phyloP scores from a whole-genome alignment of 2,888 invertebrate genomes.

The Cylloceria caligata region DNA sequence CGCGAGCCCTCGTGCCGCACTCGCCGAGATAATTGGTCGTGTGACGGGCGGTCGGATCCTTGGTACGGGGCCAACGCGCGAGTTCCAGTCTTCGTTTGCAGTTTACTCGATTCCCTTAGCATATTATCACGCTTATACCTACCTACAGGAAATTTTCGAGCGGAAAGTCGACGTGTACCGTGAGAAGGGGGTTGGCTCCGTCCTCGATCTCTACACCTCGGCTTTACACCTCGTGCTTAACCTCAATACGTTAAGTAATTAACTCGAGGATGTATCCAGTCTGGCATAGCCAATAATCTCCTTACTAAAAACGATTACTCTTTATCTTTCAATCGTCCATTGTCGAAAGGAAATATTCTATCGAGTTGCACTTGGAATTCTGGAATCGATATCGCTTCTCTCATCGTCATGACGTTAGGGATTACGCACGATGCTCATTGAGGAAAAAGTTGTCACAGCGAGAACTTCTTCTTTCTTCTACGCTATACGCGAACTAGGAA shows the following conservation, averaged over 20 bases:
- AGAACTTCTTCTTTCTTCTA: too few species aligned
- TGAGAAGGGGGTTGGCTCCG: background rate
- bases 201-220: too few species aligned
- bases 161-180: background rate
- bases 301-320: too few species aligned
- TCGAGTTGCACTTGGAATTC: constrained; percentile 3
- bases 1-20: constrained; percentile 44
- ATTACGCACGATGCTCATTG: too few species aligned
- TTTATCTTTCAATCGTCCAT: too few species aligned
- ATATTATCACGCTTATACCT: constrained; percentile 52
- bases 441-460: background rate
- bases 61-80: constrained; percentile 61
- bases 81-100: constrained; percentile 46
- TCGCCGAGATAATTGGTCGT: constrained; percentile 64
- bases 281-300: too few species aligned
- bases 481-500: too few species aligned
- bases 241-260: background rate
- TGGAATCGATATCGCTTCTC: constrained; percentile 47
- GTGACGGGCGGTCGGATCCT: constrained; percentile 61
- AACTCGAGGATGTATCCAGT: background rate
- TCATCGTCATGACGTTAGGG: constrained; percentile 14
- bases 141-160: background rate
- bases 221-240: background rate
- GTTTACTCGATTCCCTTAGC: constrained; percentile 52
- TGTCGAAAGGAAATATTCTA: constrained; percentile 18